These are phyloP conservation scores for Parnassius glacialis DNA, from an alignment of 2,888 invertebrate genomes.

Conservation along the genomic window DNA sequence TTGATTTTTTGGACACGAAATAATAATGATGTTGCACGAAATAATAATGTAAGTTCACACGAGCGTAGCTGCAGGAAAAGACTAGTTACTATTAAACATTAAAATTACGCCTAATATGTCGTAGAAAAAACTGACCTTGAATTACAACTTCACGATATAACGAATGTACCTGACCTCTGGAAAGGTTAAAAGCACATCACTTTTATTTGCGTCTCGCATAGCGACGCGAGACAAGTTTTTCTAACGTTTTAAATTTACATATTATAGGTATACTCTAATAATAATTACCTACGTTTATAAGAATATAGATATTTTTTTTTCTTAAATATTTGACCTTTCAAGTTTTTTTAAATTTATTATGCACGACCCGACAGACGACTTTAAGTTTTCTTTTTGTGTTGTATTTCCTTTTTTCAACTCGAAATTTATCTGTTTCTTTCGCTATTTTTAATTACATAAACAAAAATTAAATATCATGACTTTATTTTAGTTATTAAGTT, in stretches of 20 bases:
- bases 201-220: constrained; percentile 65
- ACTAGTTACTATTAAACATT: constrained; percentile 9
- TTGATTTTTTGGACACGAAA: too few relatives aligned
- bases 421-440: neutral
- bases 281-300: constrained; percentile 33
- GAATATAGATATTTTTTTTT: constrained; percentile 30
- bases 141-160: constrained; percentile 69
- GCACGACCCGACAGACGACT: neutral
- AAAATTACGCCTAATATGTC: constrained; percentile 19
- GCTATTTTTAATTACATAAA: neutral
- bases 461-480: too few relatives aligned
- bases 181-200: constrained; percentile 75
- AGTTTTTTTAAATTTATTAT: constrained; percentile 27
- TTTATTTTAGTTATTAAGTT: too few relatives aligned
- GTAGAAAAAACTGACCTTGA: constrained; percentile 62
- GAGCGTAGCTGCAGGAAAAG: too few relatives aligned
- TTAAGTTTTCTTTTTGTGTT: neutral
- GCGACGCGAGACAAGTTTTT: constrained; percentile 53
- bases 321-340: constrained; percentile 33
- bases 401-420: neutral
- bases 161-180: constrained; percentile 60
- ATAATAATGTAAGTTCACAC: too few relatives aligned
- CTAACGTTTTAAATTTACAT: constrained; percentile 38
- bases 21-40: too few relatives aligned
- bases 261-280: constrained; percentile 31